Evolutionary conservation across 2,888 invertebrate genomes (phyloP).

Genomic region (Melanostoma mellinum): DNA sequence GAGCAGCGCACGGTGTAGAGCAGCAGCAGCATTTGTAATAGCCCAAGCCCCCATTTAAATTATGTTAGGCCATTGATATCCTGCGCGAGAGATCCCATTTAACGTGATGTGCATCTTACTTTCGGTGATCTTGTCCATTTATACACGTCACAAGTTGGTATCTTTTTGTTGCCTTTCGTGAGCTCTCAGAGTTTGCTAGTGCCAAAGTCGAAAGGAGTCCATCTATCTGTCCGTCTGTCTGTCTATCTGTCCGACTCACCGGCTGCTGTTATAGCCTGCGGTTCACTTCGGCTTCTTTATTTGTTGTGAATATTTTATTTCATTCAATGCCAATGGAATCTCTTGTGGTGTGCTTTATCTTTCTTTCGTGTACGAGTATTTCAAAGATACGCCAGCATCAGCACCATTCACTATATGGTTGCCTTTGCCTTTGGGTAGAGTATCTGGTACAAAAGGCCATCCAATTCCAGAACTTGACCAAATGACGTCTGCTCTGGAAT

Average conservation of each 20-base stretch:
- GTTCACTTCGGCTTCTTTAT: constrained; percentile 60
- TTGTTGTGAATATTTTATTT: constrained; percentile 70
- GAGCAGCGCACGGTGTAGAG: constrained; percentile 41
- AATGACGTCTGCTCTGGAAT: constrained; percentile 62
- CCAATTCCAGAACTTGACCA: constrained; percentile 40
- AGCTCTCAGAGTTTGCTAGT: background rate
- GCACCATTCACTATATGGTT: constrained; percentile 4
- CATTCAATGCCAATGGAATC: constrained; percentile 56
- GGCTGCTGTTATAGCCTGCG: constrained; percentile 63
- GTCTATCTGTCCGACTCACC: constrained; percentile 30
- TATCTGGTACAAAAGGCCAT: constrained; percentile 39
- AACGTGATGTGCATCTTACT: constrained; percentile 73
- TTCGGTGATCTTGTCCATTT: constrained; percentile 72
- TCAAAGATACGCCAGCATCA: constrained; percentile 28
- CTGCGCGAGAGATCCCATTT: constrained; percentile 71
- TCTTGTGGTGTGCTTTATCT: constrained; percentile 69
- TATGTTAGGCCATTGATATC: constrained; percentile 69
- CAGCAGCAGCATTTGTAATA: constrained; percentile 45
- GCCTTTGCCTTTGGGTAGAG: constrained; percentile 49
- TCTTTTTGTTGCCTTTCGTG: constrained; percentile 7
- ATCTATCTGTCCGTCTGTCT: constrained; percentile 24
- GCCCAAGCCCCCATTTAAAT: constrained; percentile 62
- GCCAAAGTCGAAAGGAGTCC: background rate
- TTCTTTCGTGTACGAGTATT: constrained; percentile 34
- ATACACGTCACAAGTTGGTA: constrained; percentile 60